Percentiles rank a stretch among this genome's conserved stretches.
phyloP scores from a whole-genome alignment of 2,113 vertebrate species.

The Protobothrops mucrosquamatus region DNA sequence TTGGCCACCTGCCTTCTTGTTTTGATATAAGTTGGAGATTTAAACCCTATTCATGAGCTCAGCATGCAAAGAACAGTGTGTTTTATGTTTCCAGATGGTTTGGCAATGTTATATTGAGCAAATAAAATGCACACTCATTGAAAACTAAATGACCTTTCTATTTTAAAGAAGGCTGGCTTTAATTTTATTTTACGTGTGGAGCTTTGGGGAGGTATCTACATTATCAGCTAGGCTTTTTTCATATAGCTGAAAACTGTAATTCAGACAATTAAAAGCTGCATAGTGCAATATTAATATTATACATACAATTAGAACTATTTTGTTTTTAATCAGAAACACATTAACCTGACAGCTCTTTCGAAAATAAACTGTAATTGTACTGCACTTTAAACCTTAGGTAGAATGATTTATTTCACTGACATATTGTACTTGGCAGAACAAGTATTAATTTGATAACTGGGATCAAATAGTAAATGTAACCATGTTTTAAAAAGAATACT shows the following conservation, averaged over 20 bases:
- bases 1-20: slow-evolving; percentile 56
- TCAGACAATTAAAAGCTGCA: not conserved
- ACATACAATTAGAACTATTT: not conserved
- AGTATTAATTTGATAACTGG: not conserved
- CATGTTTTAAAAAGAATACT: not conserved
- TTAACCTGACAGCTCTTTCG: not conserved
- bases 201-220: not conserved
- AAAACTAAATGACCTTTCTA: not conserved
- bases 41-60: slow-evolving; percentile 51
- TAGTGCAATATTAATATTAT: not conserved
- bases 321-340: not conserved
- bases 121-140: not conserved
- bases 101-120: slow-evolving; percentile 15
- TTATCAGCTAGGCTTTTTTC: not conserved
- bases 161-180: not conserved
- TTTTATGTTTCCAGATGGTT: slow-evolving; percentile 45
- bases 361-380: not conserved
- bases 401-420: not conserved
- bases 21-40: slow-evolving; percentile 51
- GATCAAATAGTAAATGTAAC: not conserved
- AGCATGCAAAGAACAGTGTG: slow-evolving; percentile 38
- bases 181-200: not conserved
- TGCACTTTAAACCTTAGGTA: not conserved
- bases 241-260: not conserved
- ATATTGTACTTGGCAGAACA: not conserved